Evolutionary conservation across 2,113 vertebrate genomes (phyloP).

Genomic region (Pontoporia blainvillei): DNA sequence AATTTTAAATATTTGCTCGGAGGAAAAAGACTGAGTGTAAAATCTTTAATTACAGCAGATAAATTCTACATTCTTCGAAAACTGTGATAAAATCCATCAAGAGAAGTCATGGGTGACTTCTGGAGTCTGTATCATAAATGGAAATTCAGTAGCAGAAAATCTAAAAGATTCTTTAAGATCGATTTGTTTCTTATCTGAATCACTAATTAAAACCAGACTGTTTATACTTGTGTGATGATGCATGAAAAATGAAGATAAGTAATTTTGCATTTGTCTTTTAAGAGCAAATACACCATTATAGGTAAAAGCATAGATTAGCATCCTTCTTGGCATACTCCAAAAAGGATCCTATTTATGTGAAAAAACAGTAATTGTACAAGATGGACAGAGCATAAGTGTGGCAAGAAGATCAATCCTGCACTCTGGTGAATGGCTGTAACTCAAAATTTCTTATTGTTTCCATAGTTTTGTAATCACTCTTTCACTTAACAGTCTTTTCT

Average conservation of each 20-base stretch:
- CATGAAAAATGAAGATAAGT: slow-evolving; percentile 19
- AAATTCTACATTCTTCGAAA: not conserved
- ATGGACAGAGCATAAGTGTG: not conserved
- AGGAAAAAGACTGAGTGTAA: not conserved
- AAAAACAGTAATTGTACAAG: slow-evolving; percentile 1
- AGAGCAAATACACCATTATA: slow-evolving; percentile 37
- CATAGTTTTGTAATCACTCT: not conserved
- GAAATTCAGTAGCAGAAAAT: slow-evolving; percentile 15
- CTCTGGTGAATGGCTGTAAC: not conserved
- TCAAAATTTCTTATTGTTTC: slow-evolving; percentile 36
- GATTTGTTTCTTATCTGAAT: slow-evolving; percentile 25
- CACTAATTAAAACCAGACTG: slow-evolving; percentile 39
- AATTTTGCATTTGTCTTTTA: slow-evolving; percentile 41
- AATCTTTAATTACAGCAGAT: slow-evolving; percentile 29
- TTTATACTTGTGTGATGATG: slow-evolving; percentile 34
- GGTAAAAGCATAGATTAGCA: slow-evolving; percentile 18
- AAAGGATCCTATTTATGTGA: slow-evolving; percentile 25
- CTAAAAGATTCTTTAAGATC: not conserved
- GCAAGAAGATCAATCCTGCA: not conserved
- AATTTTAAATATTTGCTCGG: not conserved
- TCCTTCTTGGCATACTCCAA: slow-evolving; percentile 23
- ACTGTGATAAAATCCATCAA: not conserved
- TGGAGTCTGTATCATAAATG: slow-evolving; percentile 9
- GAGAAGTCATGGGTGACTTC: not conserved
- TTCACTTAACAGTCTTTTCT: not conserved